Conservation (phyloP, 35 echinoderm and acorn worm genomes). For the Apostichopus parvimensis region DNA sequence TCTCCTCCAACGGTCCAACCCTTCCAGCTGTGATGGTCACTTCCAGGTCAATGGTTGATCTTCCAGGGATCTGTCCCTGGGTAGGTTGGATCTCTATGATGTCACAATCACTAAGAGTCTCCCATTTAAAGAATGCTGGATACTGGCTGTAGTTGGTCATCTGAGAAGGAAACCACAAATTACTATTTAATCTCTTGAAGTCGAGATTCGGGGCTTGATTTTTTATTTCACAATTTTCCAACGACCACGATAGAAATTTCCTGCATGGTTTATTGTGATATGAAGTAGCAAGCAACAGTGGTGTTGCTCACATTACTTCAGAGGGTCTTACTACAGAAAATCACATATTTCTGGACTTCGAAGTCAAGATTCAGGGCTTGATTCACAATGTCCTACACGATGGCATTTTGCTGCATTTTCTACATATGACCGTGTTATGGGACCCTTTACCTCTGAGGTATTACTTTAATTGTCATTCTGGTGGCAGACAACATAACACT, state of each 20-base stretch:
- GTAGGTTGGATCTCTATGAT: constrained; percentile 88
- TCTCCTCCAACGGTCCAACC: constrained; percentile 76
- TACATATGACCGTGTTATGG: too few species aligned
- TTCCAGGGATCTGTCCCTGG: constrained; percentile 74
- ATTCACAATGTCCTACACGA: too few species aligned
- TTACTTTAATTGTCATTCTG: too few species aligned
- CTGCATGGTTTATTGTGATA: background rate
- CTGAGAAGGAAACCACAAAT: constrained; percentile 29
- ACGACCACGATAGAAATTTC: background rate
- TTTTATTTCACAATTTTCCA: background rate
- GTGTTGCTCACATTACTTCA: too few species aligned
- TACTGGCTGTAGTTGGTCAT: constrained; percentile 94
- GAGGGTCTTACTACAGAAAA: too few species aligned
- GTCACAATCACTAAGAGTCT: constrained; percentile 71
- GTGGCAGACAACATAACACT: too few species aligned
- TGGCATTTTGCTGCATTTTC: too few species aligned
- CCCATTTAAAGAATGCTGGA: constrained; percentile 81
- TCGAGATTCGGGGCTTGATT: too few species aligned
- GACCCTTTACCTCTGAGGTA: too few species aligned
- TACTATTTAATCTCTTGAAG: background rate
- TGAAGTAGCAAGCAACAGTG: too few species aligned
- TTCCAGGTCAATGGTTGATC: constrained; percentile 70
- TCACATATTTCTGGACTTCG: too few species aligned
- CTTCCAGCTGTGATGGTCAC: constrained; percentile 78
- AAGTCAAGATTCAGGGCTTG: too few species aligned